Evolutionary conservation across 2,888 invertebrate species (phyloP), one percentile per base, ranked within the genome.

Genomic region (Epinotia nisella): DNA sequence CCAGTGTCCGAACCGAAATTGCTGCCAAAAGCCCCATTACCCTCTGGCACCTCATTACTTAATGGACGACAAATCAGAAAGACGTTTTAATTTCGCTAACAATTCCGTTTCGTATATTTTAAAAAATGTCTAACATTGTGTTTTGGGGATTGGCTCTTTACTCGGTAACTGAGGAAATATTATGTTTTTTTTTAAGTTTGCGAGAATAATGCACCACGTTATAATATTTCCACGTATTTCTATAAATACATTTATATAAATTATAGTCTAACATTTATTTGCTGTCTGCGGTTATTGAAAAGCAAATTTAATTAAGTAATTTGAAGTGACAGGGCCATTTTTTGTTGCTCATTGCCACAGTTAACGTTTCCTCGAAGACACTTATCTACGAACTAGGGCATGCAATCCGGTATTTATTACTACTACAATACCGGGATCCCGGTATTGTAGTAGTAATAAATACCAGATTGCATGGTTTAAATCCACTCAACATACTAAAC

Each of bases 21-120:
- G 41, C 58, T n/a, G 39, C 24, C 10, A 3, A 45, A 39, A 60
- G 45, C 15, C 19, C 68, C 67, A 68, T 59, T 59, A 59, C 49
- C 73, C 69, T 11, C 68, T 21, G 68, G 72, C 67, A 13, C 45
- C 61, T 73, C 69, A 73, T 73, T 69, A 69, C 68, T 69, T 73
- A 73, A 69, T 64, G 68, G 73, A 72, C 61, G 55, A 45, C 68
- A 64, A 69, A 73, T 69, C 64, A 35, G 45, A 64, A 56, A 29
- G 68, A 69, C 68, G 17, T 73, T 69, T 68, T 68, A 58, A 73
- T 68, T 73, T 69, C 24, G 51, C 62, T 51, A 67, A 62, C 64
- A 71, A 71, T 41, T 71, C 41, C 15, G 39, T 58, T 58, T 41
- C 17, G 59, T 41, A 17, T 49, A 58, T 65, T 65, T 71, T 59